A percentile compares a stretch with the other conserved stretches of the same genome.
Conservation (phyloP, 1,140 invertebrate genomes). For the Drosophila gunungcola region DNA sequence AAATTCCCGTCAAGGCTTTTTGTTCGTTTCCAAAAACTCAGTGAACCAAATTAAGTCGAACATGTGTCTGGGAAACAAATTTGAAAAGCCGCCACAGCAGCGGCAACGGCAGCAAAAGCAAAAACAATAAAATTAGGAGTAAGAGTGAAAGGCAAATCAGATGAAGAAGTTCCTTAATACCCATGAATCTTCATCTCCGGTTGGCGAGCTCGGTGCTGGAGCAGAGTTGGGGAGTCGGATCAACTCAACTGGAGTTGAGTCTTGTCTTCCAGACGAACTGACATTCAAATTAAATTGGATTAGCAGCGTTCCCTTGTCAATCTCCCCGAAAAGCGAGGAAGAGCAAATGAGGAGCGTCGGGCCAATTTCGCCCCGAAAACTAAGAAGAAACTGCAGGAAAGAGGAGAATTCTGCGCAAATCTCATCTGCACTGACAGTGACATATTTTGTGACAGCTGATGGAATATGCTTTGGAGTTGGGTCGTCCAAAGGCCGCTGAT, state of each 20-base stretch:
- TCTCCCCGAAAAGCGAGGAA: constrained; percentile 59
- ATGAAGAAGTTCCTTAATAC: constrained; percentile 70
- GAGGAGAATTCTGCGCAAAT: constrained; percentile 63
- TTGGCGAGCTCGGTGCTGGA: not conserved
- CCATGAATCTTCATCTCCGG: constrained; percentile 64
- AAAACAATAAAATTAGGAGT: constrained; percentile 64
- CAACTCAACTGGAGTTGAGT: constrained; percentile 51
- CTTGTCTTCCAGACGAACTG: constrained; percentile 83
- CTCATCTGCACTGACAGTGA: constrained; percentile 80
- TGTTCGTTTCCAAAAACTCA: constrained; percentile 49
- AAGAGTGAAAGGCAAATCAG: constrained; percentile 78
- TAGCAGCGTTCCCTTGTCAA: constrained; percentile 84
- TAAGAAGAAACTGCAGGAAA: constrained; percentile 36
- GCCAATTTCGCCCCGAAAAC: constrained; percentile 42
- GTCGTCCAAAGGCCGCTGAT: constrained; percentile 43
- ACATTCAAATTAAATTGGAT: constrained; percentile 84
- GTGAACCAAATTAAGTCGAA: constrained; percentile 76
- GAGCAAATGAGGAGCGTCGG: constrained; percentile 3
- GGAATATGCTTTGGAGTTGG: constrained; percentile 79
- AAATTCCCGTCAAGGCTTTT: constrained; percentile 24
- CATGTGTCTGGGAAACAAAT: constrained; percentile 58
- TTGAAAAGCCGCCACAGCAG: constrained; percentile 61
- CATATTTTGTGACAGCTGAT: constrained; percentile 84
- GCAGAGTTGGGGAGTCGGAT: constrained; percentile 22
- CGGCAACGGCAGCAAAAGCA: not conserved